Evolutionary conservation across 2,113 vertebrate species (phyloP).

Genomic region (Xiphophorus maculatus): DNA sequence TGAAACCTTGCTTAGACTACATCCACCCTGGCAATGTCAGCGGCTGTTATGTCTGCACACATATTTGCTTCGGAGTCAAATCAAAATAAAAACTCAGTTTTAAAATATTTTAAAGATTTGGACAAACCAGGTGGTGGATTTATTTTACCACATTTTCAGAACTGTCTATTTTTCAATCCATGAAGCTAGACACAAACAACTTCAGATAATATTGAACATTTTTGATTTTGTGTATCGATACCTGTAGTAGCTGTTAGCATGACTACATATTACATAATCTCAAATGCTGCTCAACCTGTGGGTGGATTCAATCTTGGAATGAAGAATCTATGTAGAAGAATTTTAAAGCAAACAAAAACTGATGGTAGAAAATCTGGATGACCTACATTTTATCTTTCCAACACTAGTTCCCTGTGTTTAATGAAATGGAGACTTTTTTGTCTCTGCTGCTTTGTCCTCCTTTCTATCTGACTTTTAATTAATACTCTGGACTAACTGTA

Average conservation of each 20-base stretch:
- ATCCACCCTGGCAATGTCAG: constrained; percentile 9
- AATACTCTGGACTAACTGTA: constrained; percentile 11
- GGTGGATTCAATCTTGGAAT: constrained; percentile 51
- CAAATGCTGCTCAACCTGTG: constrained; percentile 17
- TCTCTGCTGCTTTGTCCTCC: not conserved
- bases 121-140: not conserved
- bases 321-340: constrained; percentile 44
- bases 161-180: not conserved
- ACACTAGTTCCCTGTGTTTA: not conserved
- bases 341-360: constrained; percentile 3
- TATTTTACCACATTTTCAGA: not conserved
- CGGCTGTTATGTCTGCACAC: constrained; percentile 18
- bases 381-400: not conserved
- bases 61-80: constrained; percentile 7
- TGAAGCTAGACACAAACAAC: not conserved
- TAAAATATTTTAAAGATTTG: not conserved
- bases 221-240: constrained; percentile 8
- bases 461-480: constrained; percentile 10
- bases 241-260: not conserved
- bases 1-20: constrained; percentile 32
- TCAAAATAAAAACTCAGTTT: not conserved
- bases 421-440: not conserved
- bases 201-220: constrained; percentile 4
- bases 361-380: not conserved
- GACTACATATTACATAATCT: constrained; percentile 30